A percentile compares a stretch with the other conserved stretches of the same genome.
phyloP scores from a whole-genome alignment of 2,113 vertebrate species.

The Cryptomyrus ogoouensis region DNA sequence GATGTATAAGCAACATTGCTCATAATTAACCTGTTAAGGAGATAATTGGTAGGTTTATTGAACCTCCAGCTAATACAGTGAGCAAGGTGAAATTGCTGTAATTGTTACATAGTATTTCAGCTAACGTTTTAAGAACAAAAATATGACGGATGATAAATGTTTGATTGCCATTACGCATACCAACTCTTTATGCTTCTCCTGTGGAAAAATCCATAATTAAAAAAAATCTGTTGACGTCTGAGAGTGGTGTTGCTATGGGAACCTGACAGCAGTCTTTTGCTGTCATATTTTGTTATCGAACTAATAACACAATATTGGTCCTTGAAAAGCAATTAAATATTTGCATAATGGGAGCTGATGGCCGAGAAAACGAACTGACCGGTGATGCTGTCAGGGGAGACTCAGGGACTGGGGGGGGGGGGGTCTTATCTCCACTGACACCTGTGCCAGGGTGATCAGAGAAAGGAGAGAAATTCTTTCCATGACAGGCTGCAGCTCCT shows the following conservation, averaged over 20 bases:
- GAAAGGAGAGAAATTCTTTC: slow-evolving; percentile 7
- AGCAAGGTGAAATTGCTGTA: not conserved
- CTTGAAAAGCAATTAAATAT: slow-evolving; percentile 19
- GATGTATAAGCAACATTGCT: not conserved
- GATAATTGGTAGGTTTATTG: not conserved
- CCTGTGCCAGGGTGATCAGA: slow-evolving; percentile 16
- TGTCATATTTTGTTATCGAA: not conserved
- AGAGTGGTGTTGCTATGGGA: not conserved
- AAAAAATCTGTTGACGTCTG: not conserved
- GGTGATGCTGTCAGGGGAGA: not conserved
- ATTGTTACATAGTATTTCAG: not conserved
- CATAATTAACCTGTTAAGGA: not conserved
- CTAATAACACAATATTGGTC: not conserved
- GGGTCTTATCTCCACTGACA: slow-evolving; percentile 13
- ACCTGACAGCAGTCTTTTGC: slow-evolving; percentile 3
- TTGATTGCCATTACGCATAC: not conserved
- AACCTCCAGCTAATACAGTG: not conserved
- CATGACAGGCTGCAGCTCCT: not conserved
- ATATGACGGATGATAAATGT: not conserved
- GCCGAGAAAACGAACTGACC: not conserved
- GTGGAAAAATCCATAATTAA: slow-evolving; percentile 2
- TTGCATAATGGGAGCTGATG: slow-evolving; percentile 18
- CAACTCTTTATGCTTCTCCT: not conserved
- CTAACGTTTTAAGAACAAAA: not conserved
- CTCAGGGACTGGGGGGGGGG: not conserved